Conservation (phyloP, 2,888 invertebrate species). For the Euzetes globulus region DNA sequence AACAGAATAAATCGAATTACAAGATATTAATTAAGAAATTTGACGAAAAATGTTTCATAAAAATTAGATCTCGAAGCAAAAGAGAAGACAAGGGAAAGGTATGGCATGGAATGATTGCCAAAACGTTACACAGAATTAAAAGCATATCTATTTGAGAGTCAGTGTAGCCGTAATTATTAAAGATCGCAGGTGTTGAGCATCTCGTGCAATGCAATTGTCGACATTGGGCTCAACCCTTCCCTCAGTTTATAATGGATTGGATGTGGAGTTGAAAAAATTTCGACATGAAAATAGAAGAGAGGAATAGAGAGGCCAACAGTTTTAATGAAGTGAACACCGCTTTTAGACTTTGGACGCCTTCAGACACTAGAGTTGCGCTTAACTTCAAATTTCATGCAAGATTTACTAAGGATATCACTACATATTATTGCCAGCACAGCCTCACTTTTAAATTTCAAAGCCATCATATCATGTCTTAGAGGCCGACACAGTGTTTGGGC, state of each 20-base stretch:
- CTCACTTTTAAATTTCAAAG: neutral
- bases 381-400: constrained; percentile 23
- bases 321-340: constrained; percentile 25
- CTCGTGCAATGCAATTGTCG: constrained; percentile 15
- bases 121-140: constrained; percentile 11
- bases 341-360: constrained; percentile 14
- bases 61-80: neutral
- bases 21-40: constrained; percentile 27
- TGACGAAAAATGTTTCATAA: neutral
- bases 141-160: neutral
- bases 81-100: neutral
- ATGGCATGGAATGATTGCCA: neutral
- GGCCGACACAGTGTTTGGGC: neutral
- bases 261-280: neutral
- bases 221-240: constrained; percentile 9
- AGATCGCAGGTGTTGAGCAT: constrained; percentile 24
- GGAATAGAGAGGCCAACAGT: neutral
- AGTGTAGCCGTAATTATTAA: neutral
- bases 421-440: neutral
- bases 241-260: constrained; percentile 18
- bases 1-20: neutral
- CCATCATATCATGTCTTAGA: neutral
- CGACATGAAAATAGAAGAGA: neutral
- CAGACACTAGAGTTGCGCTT: neutral
- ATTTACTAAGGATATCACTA: constrained; percentile 18